Conservation (phyloP, 2,113 vertebrate species). For the Mustela nigripes region DNA sequence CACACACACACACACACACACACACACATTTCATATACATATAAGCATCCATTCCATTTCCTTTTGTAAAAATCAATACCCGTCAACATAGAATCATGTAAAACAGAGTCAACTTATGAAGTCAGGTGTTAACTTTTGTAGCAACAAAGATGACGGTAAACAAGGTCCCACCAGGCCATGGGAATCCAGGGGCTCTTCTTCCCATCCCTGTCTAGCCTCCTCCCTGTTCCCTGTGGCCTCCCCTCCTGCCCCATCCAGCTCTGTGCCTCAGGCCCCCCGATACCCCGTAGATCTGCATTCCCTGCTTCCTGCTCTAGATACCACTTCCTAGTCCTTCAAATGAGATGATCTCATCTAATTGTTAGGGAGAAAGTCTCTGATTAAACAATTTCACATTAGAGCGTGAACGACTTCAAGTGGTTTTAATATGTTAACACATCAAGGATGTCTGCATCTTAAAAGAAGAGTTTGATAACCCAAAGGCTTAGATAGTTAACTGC, state of each 20-base stretch:
- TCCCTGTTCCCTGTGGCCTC: neutral
- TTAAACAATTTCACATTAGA: conserved; percentile 36
- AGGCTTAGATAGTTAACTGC: neutral
- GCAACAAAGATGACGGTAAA: neutral
- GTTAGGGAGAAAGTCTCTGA: conserved; percentile 50
- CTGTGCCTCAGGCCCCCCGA: neutral
- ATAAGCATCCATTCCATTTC: neutral
- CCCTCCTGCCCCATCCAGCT: neutral
- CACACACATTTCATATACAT: neutral
- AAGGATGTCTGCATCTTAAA: conserved; percentile 53
- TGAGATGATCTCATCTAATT: conserved; percentile 55
- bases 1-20: neutral
- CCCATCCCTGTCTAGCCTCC: neutral
- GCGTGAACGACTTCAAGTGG: neutral
- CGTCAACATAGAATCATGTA: neutral
- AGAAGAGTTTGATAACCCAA: neutral
- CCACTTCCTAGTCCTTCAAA: neutral
- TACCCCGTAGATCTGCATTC: neutral
- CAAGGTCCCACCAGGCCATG: neutral
- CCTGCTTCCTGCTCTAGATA: neutral
- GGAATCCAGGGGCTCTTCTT: neutral
- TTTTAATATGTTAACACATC: conserved; percentile 30
- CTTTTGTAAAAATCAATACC: neutral
- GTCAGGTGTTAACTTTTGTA: neutral
- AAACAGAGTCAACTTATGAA: neutral